Evolutionary conservation across 2,797 vertebrate genomes (phyloP).

Genomic region (Novumbra hubbsi): DNA sequence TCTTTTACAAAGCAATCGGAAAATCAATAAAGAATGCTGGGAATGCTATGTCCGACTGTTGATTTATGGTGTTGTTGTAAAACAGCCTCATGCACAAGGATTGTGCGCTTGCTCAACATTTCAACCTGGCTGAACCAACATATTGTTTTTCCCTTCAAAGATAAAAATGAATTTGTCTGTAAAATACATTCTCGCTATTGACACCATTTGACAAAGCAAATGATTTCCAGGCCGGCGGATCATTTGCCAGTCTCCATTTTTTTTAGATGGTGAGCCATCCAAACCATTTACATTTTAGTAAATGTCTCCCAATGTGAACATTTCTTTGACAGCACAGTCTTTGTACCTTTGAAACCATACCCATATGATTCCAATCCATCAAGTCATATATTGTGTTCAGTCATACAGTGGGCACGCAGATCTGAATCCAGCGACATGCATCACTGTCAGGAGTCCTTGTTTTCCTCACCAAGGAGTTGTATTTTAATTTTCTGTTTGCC

Average conservation of each 20-base stretch:
- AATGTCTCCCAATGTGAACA: conserved; percentile 16
- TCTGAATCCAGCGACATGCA: conserved; percentile 25
- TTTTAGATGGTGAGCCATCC: conserved; percentile 13
- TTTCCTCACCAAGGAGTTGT: background rate
- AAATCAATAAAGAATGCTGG: no score
- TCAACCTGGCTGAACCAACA: no score
- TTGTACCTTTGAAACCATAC: conserved; percentile 13
- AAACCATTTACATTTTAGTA: conserved; percentile 21
- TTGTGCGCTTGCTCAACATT: no score
- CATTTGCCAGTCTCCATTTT: background rate
- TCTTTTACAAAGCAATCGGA: no score
- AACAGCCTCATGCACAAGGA: no score
- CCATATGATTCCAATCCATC: conserved; percentile 16
- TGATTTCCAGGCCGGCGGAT: background rate
- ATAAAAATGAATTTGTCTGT: background rate
- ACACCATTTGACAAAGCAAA: background rate
- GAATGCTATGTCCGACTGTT: no score
- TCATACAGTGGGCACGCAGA: conserved; percentile 19
- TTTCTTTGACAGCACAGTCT: conserved; percentile 11
- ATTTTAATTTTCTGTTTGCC: conserved; percentile 20
- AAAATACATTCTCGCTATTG: background rate
- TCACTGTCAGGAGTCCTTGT: conserved; percentile 46
- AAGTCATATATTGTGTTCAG: conserved; percentile 15
- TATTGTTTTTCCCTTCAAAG: no score
- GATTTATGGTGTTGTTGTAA: no score